Evolutionary conservation across 2,888 invertebrate genomes (phyloP).

Genomic region (Ditula angustiorana): DNA sequence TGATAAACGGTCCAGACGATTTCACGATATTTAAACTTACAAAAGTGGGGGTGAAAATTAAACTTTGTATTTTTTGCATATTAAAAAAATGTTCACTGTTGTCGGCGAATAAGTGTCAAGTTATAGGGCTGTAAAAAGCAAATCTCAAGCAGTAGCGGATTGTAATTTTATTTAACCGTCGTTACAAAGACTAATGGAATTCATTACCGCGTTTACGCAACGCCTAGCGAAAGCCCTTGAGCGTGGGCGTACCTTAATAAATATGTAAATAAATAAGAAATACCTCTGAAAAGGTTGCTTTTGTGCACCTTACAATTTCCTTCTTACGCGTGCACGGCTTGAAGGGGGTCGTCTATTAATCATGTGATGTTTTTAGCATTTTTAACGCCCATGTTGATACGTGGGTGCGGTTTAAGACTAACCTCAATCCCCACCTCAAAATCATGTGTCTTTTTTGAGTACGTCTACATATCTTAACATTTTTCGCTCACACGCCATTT

Average conservation of each 20-base stretch:
- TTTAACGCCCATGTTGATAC: too few relatives aligned
- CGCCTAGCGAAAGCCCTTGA: slow-evolving; percentile 5
- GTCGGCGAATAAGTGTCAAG: not conserved
- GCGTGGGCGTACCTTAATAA: not conserved
- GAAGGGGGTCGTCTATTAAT: too few relatives aligned
- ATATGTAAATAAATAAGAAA: slow-evolving; percentile 8
- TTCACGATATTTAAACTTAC: too few relatives aligned
- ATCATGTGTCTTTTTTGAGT: too few relatives aligned
- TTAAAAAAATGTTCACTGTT: not conserved
- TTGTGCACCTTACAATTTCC: not conserved
- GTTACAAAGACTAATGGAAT: slow-evolving; percentile 1
- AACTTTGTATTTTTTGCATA: too few relatives aligned
- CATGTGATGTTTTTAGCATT: too few relatives aligned
- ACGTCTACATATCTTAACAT: too few relatives aligned
- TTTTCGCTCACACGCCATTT: too few relatives aligned
- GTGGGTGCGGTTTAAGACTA: too few relatives aligned
- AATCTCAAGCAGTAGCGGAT: not conserved
- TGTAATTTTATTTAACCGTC: not conserved
- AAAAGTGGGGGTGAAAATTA: too few relatives aligned
- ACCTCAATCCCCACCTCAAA: too few relatives aligned
- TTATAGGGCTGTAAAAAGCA: not conserved
- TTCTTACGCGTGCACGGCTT: not conserved
- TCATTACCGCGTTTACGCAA: not conserved
- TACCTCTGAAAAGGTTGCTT: not conserved
- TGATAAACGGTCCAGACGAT: too few relatives aligned